Evolutionary conservation across 2,797 vertebrate species (phyloP), one percentile per base, ranked within the genome.

Genomic region (Cottoperca gobio): DNA sequence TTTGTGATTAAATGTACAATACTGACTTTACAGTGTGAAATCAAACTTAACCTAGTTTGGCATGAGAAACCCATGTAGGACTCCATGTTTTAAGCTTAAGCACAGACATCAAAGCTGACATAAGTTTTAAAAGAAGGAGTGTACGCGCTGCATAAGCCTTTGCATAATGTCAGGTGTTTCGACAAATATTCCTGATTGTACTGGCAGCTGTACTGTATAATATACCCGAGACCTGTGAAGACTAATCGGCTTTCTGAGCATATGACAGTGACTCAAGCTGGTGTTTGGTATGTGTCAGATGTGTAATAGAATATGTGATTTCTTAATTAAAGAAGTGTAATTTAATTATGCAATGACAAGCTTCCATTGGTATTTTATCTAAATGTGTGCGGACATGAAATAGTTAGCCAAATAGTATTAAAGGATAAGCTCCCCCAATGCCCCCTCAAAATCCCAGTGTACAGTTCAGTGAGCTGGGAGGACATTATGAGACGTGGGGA

Each of bases 201-300:
- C 23, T 23, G 19, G 3, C 8, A 69, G 21, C 46, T 59, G 14
- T 24, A 23, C 35, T 49, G 1, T 35, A 12, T 4, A n/a, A n/a
- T n/a, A 12, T 53, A 39, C 2, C 21, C 0, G 0, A 48, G 10
- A 63, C 16, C 8, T 58, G 37, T 46, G 23, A 52, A 43, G 33
- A 52, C 33, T 73, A 7, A 73, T 70, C 39, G 50, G 24, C 70
- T 52, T 16, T 71, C 28, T 62, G 49, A 65, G 14, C 19, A 60
- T 42, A 19, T 19, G 8, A 43, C 50, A 48, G 46, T 13, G 28
- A 69, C 33, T 61, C 43, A 43, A 24, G 21, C 26, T 39, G 6
- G 12, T 50, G 23, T 37, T 54, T 28, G 39, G 8, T 52, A 26
- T 39, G 50, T 8, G 70, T 43, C 37, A 4, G 70, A 64, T 63